Evolutionary conservation across 2,797 vertebrate genomes (phyloP), one percentile per base, ranked within the genome.

Genomic region (Mormyrops boulengeri): DNA sequence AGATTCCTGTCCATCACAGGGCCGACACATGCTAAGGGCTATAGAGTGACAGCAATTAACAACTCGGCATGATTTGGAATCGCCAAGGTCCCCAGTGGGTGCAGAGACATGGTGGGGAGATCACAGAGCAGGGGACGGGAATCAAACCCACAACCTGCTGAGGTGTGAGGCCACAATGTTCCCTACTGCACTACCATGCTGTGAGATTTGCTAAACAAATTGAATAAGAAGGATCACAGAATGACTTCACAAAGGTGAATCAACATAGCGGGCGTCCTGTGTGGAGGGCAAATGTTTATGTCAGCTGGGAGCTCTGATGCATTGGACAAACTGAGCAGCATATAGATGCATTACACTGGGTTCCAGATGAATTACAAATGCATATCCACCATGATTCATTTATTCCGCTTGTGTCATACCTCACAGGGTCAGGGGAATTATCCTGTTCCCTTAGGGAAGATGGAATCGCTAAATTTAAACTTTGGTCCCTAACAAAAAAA

Each of bases 381-480:
- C 66, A 12, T 88, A 80, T 87, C 80, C 85, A 38, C 55, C 49
- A 53, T 77, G 26, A 80, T 26, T 84, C 14, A 88, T 66, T 44
- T 50, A 57, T 66, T 52, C 34, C 5, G 41, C 80, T 57, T 57
- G 2, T 89, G 87, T 90, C 90, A 89, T 50, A 34, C 12, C 11
- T 89, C 85, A 50, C 53, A 52, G 49, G 69, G 62, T 91, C 90
- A 89, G 85, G 87, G 86, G 34, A 90, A 90, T 84, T 91, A 82
- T 88, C 66, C 84, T 30, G 2, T 47, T 90, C 88, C 91, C 90
- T 90, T 55, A 82, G 90, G 91, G 91, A 69, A 90, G 62, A 90
- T 66, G 57, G 34, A 92, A 92, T 91, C 88, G 38, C 88, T 89
- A 62, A 53, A 90, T 92, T 90, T 90, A 89, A 91, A 92, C 91